phyloP scores from a whole-genome alignment of 2,888 invertebrate genomes.

The Limnephilus rhombicus region DNA sequence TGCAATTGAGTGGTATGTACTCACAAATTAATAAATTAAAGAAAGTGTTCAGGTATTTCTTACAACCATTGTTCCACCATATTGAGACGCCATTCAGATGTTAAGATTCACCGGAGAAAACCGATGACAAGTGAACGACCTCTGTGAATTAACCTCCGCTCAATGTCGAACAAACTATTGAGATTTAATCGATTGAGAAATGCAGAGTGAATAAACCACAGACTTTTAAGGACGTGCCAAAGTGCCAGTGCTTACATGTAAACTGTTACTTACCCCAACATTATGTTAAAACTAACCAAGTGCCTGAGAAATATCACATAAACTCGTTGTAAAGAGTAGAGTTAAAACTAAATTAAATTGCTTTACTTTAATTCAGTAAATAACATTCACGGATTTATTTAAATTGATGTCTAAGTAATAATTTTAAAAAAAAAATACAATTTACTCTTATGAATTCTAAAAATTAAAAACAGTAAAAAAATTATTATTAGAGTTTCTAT shows the following conservation, averaged over 20 bases:
- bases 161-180: conserved; percentile 29
- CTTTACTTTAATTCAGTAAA: not conserved
- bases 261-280: not conserved
- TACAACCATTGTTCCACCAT: not conserved
- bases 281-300: not conserved
- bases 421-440: too few relatives aligned
- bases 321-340: not conserved
- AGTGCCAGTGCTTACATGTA: conserved; percentile 13
- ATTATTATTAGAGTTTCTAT: too few relatives aligned
- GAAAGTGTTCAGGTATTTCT: not conserved
- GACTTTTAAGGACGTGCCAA: conserved; percentile 20
- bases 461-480: too few relatives aligned
- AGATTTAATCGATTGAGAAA: conserved; percentile 26
- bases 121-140: not conserved
- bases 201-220: conserved; percentile 26
- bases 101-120: not conserved
- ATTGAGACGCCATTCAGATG: not conserved
- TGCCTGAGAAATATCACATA: not conserved
- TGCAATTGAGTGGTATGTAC: not conserved
- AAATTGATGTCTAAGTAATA: too few relatives aligned
- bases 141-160: conserved; percentile 7
- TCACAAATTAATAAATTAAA: not conserved
- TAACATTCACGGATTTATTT: not conserved
- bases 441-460: too few relatives aligned
- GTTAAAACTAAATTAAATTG: not conserved